Base-by-base conservation (phyloP, 2,888 invertebrate species). In the Synergus umbraculus region DNA sequence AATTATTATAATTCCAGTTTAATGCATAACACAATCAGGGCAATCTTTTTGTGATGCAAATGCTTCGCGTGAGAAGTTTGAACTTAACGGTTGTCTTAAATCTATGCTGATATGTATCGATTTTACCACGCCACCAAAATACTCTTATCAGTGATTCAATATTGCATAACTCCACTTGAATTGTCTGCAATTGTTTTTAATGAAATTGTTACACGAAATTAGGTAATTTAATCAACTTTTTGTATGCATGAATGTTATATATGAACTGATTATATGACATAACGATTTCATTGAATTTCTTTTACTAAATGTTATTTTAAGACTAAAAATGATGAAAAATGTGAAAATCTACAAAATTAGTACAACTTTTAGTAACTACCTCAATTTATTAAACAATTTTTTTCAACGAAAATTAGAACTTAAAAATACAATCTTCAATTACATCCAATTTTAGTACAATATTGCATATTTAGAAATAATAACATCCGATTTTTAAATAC, bases 31-130 rank as follows among this genome's bases (percentile, higher is more conserved):
- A 37, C 37, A 37, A 37, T 37, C 37, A 37, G 5, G 37, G 5
- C 37, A 5, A 37, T 12, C 13, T 15, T 18, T 58, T 58, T 7
- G 3, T 18, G n/a, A 49, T 69, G 49, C 22, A 49, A 69, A 49
- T 49, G 3, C 15, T 29, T 29, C 29, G 49, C 29, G 13, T 69
- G 29, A 12, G 49, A 69, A 69, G 49, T 46, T n/a, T 22, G 44
- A 67, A 67, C n/a, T 67, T 67, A 46, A 67, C 44, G 44, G 13
- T 22, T 22, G 18, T 46, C 67, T 67, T 67, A 67, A 44, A 67
- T 22, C 67, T 67, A 67, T 44, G 18, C 44, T 67, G 67, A 67
- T 67, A 67, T 67, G 67, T 67, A 67, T 67, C 22, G 67, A 67
- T 67, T 67, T 67, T 46, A 46, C 18, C 44, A 43, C 18, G 12